Conservation (phyloP, 2,888 invertebrate genomes). For the Drosophila neonasuta region DNA sequence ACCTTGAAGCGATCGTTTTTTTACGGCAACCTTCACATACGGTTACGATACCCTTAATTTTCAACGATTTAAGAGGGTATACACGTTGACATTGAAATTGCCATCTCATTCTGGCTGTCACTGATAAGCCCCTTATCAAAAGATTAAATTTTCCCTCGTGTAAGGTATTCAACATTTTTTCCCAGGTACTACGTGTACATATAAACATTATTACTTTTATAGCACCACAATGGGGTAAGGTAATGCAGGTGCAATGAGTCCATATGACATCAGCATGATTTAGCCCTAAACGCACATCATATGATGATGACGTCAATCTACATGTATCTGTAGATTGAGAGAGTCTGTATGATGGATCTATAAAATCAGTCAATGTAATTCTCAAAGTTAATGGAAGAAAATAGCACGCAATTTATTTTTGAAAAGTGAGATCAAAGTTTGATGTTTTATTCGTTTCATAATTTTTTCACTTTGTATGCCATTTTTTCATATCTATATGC, state of each 20-base stretch:
- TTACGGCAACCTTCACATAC: not conserved
- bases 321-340: not conserved
- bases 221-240: not conserved
- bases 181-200: not conserved
- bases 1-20: not conserved
- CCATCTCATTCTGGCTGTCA: conserved; percentile 26
- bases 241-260: conserved; percentile 12
- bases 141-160: conserved; percentile 44
- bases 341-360: not conserved
- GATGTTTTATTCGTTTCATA: conserved; percentile 62
- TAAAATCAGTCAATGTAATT: not conserved
- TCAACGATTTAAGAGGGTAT: conserved; percentile 1
- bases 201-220: conserved; percentile 18
- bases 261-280: conserved; percentile 19
- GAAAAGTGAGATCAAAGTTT: conserved; percentile 69
- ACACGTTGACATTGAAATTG: conserved; percentile 39
- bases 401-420: conserved; percentile 20
- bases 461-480: conserved; percentile 62
- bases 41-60: not conserved
- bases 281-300: not conserved
- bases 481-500: conserved; percentile 52
- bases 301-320: not conserved
- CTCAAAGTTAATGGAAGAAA: not conserved
- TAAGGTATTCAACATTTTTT: conserved; percentile 9
- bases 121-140: conserved; percentile 46